Percentiles rank a stretch among this genome's conserved stretches.
Evolutionary conservation across 1,140 invertebrate genomes (phyloP).

Genomic region (Nilaparvata lugens): DNA sequence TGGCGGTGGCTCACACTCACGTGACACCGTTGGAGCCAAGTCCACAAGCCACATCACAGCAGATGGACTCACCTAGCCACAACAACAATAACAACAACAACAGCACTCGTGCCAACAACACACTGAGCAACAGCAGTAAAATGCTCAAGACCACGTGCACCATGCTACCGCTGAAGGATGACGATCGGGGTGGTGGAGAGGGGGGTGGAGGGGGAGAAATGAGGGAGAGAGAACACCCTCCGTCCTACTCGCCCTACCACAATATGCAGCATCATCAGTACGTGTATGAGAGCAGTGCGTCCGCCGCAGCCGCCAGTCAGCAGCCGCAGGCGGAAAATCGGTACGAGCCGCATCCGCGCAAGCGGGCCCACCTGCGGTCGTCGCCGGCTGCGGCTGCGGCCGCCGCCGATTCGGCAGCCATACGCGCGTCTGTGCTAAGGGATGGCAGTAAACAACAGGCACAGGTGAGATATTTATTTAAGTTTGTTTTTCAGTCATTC

Average conservation of each 20-base stretch:
- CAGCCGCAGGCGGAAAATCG: slow-evolving; percentile 27
- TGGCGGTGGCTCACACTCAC: slow-evolving; percentile 52
- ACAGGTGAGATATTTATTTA: too few relatives aligned
- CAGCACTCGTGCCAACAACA: slow-evolving; percentile 12
- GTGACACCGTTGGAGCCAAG: slow-evolving; percentile 19
- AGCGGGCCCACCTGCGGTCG: slow-evolving; percentile 22
- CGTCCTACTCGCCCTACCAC: slow-evolving; percentile 23
- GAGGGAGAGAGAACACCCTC: slow-evolving; percentile 15
- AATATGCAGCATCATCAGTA: slow-evolving; percentile 30
- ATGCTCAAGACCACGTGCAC: slow-evolving; percentile 14
- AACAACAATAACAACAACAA: slow-evolving; percentile 16
- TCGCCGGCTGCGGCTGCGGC: slow-evolving; percentile 28
- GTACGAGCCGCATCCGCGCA: slow-evolving; percentile 39
- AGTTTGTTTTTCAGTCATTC: too few relatives aligned
- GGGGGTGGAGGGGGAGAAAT: slow-evolving; percentile 17
- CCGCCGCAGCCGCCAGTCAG: slow-evolving; percentile 35
- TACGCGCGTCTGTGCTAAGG: slow-evolving; percentile 53
- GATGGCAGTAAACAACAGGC: slow-evolving; percentile 39
- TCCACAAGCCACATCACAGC: slow-evolving; percentile 21
- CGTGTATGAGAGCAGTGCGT: slow-evolving; percentile 35
- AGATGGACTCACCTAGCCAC: slow-evolving; percentile 25
- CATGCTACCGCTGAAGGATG: slow-evolving; percentile 20
- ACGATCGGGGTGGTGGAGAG: slow-evolving; percentile 15
- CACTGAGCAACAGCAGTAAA: background rate
- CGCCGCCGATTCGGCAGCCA: slow-evolving; percentile 34